Conservation (phyloP, 2,797 vertebrate species). For the Sebastes melanostomus region DNA sequence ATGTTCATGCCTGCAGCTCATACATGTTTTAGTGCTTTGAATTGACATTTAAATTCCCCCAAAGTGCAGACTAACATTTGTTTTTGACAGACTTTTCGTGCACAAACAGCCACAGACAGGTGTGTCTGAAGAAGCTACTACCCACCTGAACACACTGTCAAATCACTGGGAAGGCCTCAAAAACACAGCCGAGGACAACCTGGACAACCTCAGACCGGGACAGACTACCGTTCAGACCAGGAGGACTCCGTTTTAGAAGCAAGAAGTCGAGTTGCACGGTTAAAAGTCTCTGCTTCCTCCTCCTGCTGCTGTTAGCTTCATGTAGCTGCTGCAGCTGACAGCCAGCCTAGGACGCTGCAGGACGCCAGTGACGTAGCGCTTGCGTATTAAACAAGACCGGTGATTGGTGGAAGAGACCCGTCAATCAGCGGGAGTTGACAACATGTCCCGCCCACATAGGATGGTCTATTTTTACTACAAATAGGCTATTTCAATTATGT, state of each 20-base stretch:
- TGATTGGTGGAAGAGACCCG: constrained; percentile 17
- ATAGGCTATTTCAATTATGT: neutral
- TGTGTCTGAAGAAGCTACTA: constrained; percentile 3
- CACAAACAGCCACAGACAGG: neutral
- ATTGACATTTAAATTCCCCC: neutral
- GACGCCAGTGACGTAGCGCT: neutral
- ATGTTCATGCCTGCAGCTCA: neutral
- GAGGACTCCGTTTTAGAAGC: rapidly evolving
- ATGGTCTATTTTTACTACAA: neutral
- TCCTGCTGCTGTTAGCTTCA: neutral
- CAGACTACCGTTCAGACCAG: neutral
- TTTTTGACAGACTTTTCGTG: neutral
- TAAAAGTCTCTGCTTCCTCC: neutral
- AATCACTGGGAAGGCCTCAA: neutral
- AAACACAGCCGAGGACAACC: neutral
- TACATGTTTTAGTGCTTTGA: neutral
- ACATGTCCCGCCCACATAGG: neutral
- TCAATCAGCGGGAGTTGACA: constrained; percentile 5
- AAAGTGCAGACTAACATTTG: neutral
- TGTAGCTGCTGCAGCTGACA: neutral
- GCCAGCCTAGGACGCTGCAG: neutral
- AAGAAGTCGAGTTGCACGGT: neutral
- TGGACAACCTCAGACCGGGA: neutral
- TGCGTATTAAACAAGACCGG: rapidly evolving
- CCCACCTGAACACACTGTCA: constrained; percentile 49